Base-by-base conservation (phyloP, 1,140 invertebrate genomes). In the Sinella curviseta region DNA sequence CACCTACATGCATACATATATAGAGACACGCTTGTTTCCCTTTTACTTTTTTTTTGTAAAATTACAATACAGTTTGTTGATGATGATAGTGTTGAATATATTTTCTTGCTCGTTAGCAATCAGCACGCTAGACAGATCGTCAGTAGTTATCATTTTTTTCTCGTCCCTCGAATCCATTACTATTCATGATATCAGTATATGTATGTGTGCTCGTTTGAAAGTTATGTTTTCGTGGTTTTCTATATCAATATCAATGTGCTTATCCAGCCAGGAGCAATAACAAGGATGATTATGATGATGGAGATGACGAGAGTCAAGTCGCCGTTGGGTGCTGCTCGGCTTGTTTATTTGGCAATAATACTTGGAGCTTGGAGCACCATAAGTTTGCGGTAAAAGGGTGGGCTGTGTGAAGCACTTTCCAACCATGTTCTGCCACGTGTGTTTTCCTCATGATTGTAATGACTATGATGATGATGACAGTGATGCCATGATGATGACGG, bases 231-330 rank as follows among this genome's bases (percentile, higher is more conserved):
- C n/a, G n/a, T n/a, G n/a, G n/a, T n/a, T n/a, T n/a, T n/a, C n/a
- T 60, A 60, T 26, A 60, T 60, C 12, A 14, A 26, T 60, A 60
- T 60, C 28, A 31, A 12, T n/a, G 30, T 70, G 65, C 12, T 70
- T 70, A 70, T 70, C 65, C 65, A 70, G 65, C 65, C 65, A 70
- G 65, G 30, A 70, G 65, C 65, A 70, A 70, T 33, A 70, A 70
- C 28, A 31, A 70, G 26, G 31, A 70, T 70, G 65, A 70, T 65
- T 65, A 17, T 26, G 26, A 65, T 33, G 26, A 70, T 30, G 8
- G 12, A 31, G 65, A 70, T 70, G 65, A 70, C 8, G 65, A 70
- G 65, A 70, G 65, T 70, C 65, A 70, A 70, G 30, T 70, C 65
- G 30, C 65, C 65, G 26, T 70, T 70, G 65, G 65, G 65, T 70